Percentiles rank a stretch among this genome's conserved stretches.
Conservation (phyloP, 2,888 invertebrate species). For the Achlya flavicornis region DNA sequence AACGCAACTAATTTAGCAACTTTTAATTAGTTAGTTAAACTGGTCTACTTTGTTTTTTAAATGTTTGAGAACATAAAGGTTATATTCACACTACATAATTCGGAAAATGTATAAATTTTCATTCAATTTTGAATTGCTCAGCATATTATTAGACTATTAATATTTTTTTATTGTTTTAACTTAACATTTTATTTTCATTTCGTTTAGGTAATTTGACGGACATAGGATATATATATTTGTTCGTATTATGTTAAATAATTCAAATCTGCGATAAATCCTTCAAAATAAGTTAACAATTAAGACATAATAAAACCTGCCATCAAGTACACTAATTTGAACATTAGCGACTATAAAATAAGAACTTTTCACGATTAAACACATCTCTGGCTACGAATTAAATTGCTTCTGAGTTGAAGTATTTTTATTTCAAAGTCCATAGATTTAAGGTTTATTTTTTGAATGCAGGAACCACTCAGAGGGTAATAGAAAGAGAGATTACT, state of each 20-base stretch:
- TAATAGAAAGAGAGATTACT: slow-evolving; percentile 62
- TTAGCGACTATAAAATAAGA: slow-evolving; percentile 47
- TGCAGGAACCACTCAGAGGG: slow-evolving; percentile 28
- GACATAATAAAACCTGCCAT: background rate
- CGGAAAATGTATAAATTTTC: background rate
- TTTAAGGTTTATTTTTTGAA: slow-evolving; percentile 42
- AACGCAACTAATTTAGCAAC: slow-evolving; percentile 6
- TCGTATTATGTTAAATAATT: too few species aligned
- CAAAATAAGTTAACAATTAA: background rate
- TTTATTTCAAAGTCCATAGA: slow-evolving; percentile 40
- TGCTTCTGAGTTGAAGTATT: slow-evolving; percentile 25
- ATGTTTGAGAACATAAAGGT: background rate
- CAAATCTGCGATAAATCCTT: background rate
- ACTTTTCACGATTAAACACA: slow-evolving; percentile 47
- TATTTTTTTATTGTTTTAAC: too few species aligned
- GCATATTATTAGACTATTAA: background rate
- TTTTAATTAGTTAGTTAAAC: slow-evolving; percentile 5
- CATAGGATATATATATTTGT: too few species aligned
- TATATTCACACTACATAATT: background rate
- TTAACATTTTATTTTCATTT: too few species aligned
- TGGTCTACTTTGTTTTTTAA: background rate
- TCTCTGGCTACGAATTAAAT: background rate
- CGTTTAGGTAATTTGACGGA: background rate
- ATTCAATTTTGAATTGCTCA: background rate
- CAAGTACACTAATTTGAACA: slow-evolving; percentile 47